Base-by-base conservation (phyloP, 23 tunicate genomes). In the Diplosoma virens region DNA sequence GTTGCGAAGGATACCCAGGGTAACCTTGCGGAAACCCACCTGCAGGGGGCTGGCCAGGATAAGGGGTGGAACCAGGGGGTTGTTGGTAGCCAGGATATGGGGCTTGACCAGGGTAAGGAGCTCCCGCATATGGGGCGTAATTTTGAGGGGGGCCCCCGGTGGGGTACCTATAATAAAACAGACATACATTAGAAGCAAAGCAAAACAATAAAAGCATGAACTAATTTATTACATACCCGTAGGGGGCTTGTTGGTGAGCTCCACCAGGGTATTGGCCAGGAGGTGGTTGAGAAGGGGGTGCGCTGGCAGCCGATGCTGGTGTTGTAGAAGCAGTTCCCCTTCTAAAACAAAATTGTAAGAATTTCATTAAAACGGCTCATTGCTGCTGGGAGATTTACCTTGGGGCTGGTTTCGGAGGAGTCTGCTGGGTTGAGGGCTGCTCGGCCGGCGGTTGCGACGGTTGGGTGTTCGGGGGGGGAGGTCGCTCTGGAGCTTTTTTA, bases 21-120 rank as follows among this genome's bases (percentile, higher is more conserved):
- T 59, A 76, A 64, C 52, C 48, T 34, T 58, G 81, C 4, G 26
- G 81, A 14, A 5, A 47, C 30, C 71, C 52, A 9, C 68, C 53
- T 35, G 68, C 32, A 28, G 79, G 90, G 32, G 83, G 79, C 30
- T 86, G 84, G 5, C 32, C 32, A 5, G 81, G 87, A 74, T 90
- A 84, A 28, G 97, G 93, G 27, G 81, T 73, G 33, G 85, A 30
- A 2, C 79, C 84, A 29, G 84, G 77, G 35, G 66, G 97, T 30
- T 71, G 85, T 4, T 84, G 96, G 77, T 89, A 83, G 3, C 89
- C 89, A 50, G 86, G 93, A 64, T 87, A 84, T 24, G 80, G 80
- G 32, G 80, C 48, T n/a, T 79, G 81, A 1, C 55, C 58, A 5
- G 36, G 36, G 59, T 72, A 50, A 48, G 78, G 3, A 3, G 75